Evolutionary conservation across 35 echinoderm and acorn worm genomes (phyloP).

Genomic region (Patiria miniata): DNA sequence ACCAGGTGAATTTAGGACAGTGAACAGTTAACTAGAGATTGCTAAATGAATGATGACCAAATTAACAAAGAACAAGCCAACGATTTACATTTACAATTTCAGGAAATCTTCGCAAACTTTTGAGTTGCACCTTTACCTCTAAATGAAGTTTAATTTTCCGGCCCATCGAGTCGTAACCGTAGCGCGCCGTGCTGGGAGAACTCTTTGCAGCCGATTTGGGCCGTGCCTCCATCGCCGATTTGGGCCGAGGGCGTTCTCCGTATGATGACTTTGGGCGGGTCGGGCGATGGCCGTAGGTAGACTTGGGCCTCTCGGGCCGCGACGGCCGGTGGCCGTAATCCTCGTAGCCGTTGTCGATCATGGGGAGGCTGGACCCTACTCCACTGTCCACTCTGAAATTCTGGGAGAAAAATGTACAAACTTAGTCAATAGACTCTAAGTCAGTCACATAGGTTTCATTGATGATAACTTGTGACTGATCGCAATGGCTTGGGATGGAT

Average conservation of each 20-base stretch:
- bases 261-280: slow-evolving; percentile 38
- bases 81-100: too few relatives aligned
- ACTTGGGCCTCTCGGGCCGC: slow-evolving; percentile 84
- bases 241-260: slow-evolving; percentile 51
- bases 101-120: too few relatives aligned
- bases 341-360: slow-evolving; percentile 30
- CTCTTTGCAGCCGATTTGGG: slow-evolving; percentile 54
- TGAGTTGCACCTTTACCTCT: not conserved
- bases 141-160: slow-evolving; percentile 33
- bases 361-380: slow-evolving; percentile 74
- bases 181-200: slow-evolving; percentile 71
- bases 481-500: too few relatives aligned
- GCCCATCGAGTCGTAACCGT: slow-evolving; percentile 69
- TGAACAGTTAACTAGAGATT: too few relatives aligned
- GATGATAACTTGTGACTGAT: too few relatives aligned
- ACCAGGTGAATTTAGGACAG: too few relatives aligned
- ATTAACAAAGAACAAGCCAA: too few relatives aligned
- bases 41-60: too few relatives aligned
- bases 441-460: too few relatives aligned
- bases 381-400: slow-evolving; percentile 58
- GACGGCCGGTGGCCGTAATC: slow-evolving; percentile 15
- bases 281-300: slow-evolving; percentile 75
- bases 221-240: slow-evolving; percentile 60
- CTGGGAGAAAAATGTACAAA: slow-evolving; percentile 26
- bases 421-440: too few relatives aligned